A percentile compares a stretch with the other conserved stretches of the same genome.
Conservation (phyloP, 1,140 invertebrate genomes). For the Plectrocnemia conspersa region DNA sequence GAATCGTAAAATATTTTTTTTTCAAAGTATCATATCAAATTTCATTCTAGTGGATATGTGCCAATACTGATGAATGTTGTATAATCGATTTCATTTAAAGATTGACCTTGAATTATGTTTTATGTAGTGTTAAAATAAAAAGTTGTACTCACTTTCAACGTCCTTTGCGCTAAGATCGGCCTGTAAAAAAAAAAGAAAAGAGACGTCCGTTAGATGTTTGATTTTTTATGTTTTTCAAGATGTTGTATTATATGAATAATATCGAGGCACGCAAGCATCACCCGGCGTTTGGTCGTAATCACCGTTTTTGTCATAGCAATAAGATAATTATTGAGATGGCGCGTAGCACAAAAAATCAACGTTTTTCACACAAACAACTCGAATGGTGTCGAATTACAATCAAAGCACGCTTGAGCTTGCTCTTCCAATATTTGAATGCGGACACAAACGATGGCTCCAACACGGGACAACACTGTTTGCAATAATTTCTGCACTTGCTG, state of each 20-base stretch:
- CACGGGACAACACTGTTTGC: conserved; percentile 28
- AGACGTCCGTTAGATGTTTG: conserved; percentile 29
- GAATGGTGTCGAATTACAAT: conserved; percentile 38
- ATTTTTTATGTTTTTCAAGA: too few relatives aligned
- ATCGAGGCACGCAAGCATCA: neutral
- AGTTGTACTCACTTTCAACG: conserved; percentile 65
- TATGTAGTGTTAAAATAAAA: conserved; percentile 23
- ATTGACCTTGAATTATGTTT: too few relatives aligned
- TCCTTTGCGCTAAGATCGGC: conserved; percentile 67
- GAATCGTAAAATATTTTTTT: too few relatives aligned
- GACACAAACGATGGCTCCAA: conserved; percentile 38
- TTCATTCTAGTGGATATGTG: too few relatives aligned
- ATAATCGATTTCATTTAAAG: too few relatives aligned
- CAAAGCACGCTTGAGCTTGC: conserved; percentile 40
- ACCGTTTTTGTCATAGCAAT: neutral
- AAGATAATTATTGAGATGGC: conserved; percentile 1
- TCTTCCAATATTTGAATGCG: conserved; percentile 41
- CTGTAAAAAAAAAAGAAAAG: conserved; percentile 49
- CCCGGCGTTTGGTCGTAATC: too few relatives aligned
- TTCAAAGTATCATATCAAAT: too few relatives aligned
- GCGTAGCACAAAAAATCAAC: neutral
- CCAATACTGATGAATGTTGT: too few relatives aligned
- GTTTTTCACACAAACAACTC: conserved; percentile 27
- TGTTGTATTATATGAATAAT: neutral
- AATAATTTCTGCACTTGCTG: conserved; percentile 5